Evolutionary conservation across 2,113 vertebrate genomes (phyloP).

Genomic region (Thermophis baileyi): DNA sequence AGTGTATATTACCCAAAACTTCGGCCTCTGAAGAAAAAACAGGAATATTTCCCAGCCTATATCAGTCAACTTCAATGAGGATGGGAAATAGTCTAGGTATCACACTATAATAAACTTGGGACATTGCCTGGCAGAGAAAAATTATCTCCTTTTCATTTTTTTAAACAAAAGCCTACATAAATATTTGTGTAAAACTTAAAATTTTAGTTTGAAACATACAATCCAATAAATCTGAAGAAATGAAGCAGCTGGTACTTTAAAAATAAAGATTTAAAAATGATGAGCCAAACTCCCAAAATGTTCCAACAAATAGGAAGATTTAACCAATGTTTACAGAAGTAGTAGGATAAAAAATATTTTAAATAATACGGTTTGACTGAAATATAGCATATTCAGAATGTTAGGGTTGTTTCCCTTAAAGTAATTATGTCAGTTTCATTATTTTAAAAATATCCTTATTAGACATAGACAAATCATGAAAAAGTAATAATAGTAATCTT

Average conservation of each 20-base stretch:
- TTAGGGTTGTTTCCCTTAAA: neutral
- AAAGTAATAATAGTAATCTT: neutral
- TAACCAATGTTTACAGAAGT: neutral
- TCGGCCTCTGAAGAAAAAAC: neutral
- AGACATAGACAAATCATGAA: neutral
- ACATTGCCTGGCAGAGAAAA: too few species aligned
- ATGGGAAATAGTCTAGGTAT: neutral
- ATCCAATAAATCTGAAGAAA: neutral
- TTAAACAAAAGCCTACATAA: neutral
- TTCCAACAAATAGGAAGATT: neutral
- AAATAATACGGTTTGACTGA: neutral
- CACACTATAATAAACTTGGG: neutral
- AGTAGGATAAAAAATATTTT: neutral
- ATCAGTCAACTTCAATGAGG: neutral
- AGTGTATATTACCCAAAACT: neutral
- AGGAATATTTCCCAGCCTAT: neutral
- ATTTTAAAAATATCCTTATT: neutral
- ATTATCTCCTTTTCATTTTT: neutral
- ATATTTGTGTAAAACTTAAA: neutral
- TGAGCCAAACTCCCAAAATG: neutral
- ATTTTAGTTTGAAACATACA: neutral
- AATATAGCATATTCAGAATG: neutral
- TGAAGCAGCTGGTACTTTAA: neutral
- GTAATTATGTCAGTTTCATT: neutral
- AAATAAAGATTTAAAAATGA: neutral